Evolutionary conservation across 2,797 vertebrate genomes (phyloP), one percentile per base, ranked within the genome.

Genomic region (Naso thynnoides): DNA sequence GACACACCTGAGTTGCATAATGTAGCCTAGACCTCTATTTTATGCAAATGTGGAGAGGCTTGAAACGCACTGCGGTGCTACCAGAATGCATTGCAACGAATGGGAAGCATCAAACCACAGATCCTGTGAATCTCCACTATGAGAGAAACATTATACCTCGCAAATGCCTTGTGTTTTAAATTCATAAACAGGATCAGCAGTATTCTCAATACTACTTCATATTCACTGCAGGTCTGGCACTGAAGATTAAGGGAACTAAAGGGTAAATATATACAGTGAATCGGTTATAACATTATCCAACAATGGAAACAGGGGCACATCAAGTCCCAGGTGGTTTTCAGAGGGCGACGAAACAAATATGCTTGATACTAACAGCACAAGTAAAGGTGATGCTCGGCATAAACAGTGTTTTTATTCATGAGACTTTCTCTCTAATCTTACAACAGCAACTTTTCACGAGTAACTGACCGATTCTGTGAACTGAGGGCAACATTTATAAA

Each of bases 251-350:
- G 59, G 63, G 60, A 88, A 74, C 55, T 58, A 69, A 76, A 82
- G 76, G 76, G 73, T 86, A 82, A 87, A 89, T 75, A 64, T 76
- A 86, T 86, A 87, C 72, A 75, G 73, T 63, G 70, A 85, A 70
- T 79, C 1, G 21, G 60, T 82, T 75, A 84, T 87, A 78, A 68
- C 73, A 70, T 86, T 75, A 83, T 70, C 60, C 73, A 81, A 73
- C 77, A 80, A 61, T 69, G 69, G 49, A 78, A 74, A 76, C 62
- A 27, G 29, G 38, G 66, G 31, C 59, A 59, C 60, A 57, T 81
- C 42, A 63, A 53, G 31, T 86, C 73, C 39, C 62, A n/a, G 73
- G 61, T 73, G 59, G 24, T 62, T 78, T 68, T 57, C 73, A 71
- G 38, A 54, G 48, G 62, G 58, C 60, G 74, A 70, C 9, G n/a